Base-by-base conservation (phyloP, 2,797 vertebrate species). In the Sebastes matsubarae region DNA sequence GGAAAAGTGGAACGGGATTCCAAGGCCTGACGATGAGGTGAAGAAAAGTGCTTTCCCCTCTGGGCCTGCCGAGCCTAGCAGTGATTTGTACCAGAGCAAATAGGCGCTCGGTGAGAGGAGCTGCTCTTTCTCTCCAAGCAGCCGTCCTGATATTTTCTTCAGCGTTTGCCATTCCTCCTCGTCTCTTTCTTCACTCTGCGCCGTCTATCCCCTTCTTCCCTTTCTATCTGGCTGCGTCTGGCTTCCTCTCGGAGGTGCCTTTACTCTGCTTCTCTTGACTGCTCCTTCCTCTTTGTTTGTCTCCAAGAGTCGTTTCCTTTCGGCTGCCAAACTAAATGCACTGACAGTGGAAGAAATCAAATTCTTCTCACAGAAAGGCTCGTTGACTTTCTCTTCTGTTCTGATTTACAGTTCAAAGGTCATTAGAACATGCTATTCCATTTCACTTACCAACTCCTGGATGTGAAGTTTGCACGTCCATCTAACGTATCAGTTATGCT, bases 1-100 rank as follows among this genome's bases (percentile, higher is more conserved):
- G 96, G 95, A 95, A 96, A 95, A 96, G 85, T 92, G 87, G 72
- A 91, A 83, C 34, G 36, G 81, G 91, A 94, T 87, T 93, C 90
- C 93, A 89, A 88, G 87, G 89, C 85, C 91, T 89, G 92, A 93
- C 84, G 91, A 92, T 82, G 92, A 96, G 93, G 94, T 95, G 95
- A 94, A 93, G 94, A 95, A 95, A 95, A 96, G 93, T 93, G 89
- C 91, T 95, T 95, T 94, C 89, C 95, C 93, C 89, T 92, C 84
- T 90, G 95, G 89, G 88, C 90, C 83, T 77, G 82, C 66, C 7
- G 68, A 72, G 78, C 88, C 69, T 25, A 82, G 74, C 84, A 70
- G 81, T 92, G 94, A 95, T 95, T 95, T 95, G 94, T 94, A 91
- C 93, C 68, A 57, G 73, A 87, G 83, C 83, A 85, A 91, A 90